These are phyloP conservation scores for Azorinus chamasolen DNA, from an alignment of 2,888 invertebrate genomes.

Conservation along the genomic window DNA sequence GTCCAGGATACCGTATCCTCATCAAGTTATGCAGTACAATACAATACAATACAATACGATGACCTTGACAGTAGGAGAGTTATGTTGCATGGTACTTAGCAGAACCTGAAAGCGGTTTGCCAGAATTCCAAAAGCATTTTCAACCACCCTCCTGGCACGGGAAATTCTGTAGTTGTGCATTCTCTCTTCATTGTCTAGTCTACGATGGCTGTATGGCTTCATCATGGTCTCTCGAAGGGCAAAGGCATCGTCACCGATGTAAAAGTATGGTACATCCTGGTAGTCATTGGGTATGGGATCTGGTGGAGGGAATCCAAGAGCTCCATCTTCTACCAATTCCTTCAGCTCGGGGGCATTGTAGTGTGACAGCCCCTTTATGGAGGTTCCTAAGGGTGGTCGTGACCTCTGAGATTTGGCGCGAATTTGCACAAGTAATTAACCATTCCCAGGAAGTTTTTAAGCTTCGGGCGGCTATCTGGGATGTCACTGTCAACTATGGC, in stretches of 20 bases:
- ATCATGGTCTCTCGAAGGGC: constrained; percentile 16
- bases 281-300: constrained; percentile 58
- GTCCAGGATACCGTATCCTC: constrained; percentile 52
- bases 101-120: constrained; percentile 62
- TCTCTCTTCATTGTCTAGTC: constrained; percentile 10
- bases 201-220: constrained; percentile 20
- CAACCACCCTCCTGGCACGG: constrained; percentile 13
- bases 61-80: constrained; percentile 30
- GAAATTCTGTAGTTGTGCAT: constrained; percentile 14
- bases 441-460: no score
- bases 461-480: no score
- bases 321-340: constrained; percentile 48
- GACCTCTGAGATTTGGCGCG: no score
- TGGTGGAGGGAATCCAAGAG: constrained; percentile 48
- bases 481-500: no score
- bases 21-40: constrained; percentile 63
- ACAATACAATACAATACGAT: constrained; percentile 35
- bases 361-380: no score
- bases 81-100: constrained; percentile 59
- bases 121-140: no score
- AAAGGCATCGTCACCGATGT: constrained; percentile 65
- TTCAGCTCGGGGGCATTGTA: no score
- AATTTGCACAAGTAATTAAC: no score
- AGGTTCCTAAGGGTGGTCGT: no score
- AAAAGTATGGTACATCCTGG: constrained; percentile 56